Evolutionary conservation across 2,888 invertebrate genomes (phyloP).

Genomic region (Adelphocoris suturalis): DNA sequence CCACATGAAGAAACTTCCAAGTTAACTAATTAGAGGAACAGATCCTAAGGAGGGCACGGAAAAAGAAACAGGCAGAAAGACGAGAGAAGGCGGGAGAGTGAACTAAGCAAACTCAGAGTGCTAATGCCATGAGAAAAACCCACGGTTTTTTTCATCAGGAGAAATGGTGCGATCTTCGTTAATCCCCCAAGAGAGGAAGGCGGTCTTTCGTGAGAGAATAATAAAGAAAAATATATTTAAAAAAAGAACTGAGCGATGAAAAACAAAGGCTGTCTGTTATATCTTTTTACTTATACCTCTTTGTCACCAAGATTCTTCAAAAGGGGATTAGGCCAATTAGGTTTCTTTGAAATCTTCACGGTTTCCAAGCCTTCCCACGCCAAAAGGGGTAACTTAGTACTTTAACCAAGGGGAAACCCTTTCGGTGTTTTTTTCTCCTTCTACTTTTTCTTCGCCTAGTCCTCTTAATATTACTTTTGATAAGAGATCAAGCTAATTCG

Average conservation of each 20-base stretch:
- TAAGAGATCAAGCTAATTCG: conserved; percentile 50
- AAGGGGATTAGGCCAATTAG: conserved; percentile 59
- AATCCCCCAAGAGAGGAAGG: conserved; percentile 28
- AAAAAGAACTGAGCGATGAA: conserved; percentile 14
- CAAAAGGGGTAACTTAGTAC: conserved; percentile 47
- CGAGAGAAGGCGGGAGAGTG: not conserved
- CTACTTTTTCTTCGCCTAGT: not conserved
- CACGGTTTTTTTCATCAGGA: conserved; percentile 26
- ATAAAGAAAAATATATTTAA: conserved; percentile 24
- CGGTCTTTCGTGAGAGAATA: not conserved
- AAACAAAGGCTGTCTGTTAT: not conserved
- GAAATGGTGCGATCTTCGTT: conserved; percentile 49
- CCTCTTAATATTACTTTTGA: conserved; percentile 48
- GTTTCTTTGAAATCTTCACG: conserved; percentile 55
- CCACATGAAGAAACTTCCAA: conserved; percentile 43
- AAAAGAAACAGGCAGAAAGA: conserved; percentile 29
- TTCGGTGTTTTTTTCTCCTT: conserved; percentile 30
- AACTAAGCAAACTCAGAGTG: conserved; percentile 18
- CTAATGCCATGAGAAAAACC: conserved; percentile 46
- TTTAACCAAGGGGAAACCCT: conserved; percentile 33
- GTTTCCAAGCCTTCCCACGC: not conserved
- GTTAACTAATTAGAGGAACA: conserved; percentile 48
- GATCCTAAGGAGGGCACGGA: conserved; percentile 2
- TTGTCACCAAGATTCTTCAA: conserved; percentile 47
- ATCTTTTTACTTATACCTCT: conserved; percentile 44